Conservation (phyloP, 2,888 invertebrate genomes). For the Agonopterix heracliana region DNA sequence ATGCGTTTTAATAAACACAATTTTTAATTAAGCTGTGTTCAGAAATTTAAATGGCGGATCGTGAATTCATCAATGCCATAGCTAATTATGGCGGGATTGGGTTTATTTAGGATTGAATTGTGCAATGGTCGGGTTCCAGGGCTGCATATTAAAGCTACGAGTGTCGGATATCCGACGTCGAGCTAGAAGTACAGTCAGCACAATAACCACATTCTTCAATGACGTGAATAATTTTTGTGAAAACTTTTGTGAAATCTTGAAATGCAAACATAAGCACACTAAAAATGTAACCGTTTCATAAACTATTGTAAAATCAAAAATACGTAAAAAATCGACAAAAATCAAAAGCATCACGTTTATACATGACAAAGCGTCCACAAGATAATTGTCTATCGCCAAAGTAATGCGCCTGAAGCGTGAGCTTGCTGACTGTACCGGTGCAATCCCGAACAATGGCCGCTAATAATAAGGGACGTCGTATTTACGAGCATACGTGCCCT, state of each 20-base stretch:
- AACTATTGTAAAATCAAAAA: too few relatives aligned
- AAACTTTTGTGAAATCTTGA: too few relatives aligned
- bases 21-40: slow-evolving; percentile 53
- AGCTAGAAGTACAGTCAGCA: slow-evolving; percentile 49
- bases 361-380: not conserved
- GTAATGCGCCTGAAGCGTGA: slow-evolving; percentile 19
- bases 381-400: slow-evolving; percentile 4
- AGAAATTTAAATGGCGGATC: slow-evolving; percentile 44
- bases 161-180: slow-evolving; percentile 68
- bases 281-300: too few relatives aligned
- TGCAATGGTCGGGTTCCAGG: slow-evolving; percentile 46
- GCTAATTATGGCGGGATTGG: slow-evolving; percentile 63
- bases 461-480: slow-evolving; percentile 73
- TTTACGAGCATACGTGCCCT: slow-evolving; percentile 74
- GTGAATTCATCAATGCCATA: slow-evolving; percentile 62
- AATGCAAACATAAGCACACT: too few relatives aligned
- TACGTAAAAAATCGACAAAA: too few relatives aligned
- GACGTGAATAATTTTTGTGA: too few relatives aligned
- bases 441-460: slow-evolving; percentile 67
- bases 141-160: slow-evolving; percentile 55
- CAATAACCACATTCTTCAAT: not conserved
- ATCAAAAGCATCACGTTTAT: not conserved
- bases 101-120: slow-evolving; percentile 67
- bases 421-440: slow-evolving; percentile 53
- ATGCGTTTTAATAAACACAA: slow-evolving; percentile 33